phyloP scores from a whole-genome alignment of 2,113 vertebrate genomes.

The Mirounga angustirostris region DNA sequence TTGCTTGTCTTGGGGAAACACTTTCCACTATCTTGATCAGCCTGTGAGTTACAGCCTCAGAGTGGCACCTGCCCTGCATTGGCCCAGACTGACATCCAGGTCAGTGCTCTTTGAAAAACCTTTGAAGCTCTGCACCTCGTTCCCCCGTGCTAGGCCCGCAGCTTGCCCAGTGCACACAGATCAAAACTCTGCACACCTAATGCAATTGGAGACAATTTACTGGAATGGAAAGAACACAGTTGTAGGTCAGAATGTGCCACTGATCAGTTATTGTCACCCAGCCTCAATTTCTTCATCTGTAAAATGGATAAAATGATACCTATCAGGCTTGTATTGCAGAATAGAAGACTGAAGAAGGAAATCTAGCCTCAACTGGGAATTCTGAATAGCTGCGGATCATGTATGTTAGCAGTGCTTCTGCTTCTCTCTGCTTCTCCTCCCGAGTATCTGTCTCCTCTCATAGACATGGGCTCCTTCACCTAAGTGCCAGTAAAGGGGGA shows the following conservation, averaged over 20 bases:
- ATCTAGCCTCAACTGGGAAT: not conserved
- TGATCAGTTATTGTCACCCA: not conserved
- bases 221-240: not conserved
- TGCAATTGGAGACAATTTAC: not conserved
- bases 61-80: not conserved
- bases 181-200: not conserved
- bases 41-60: constrained; percentile 62
- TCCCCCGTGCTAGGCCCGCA: not conserved
- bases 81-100: not conserved
- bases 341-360: not conserved
- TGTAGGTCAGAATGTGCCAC: not conserved
- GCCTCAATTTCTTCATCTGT: not conserved
- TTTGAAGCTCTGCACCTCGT: rapidly evolving
- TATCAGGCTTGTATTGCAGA: not conserved
- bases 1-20: constrained; percentile 36
- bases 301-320: not conserved
- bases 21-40: constrained; percentile 64
- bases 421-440: not conserved
- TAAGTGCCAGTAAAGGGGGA: not conserved
- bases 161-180: rapidly evolving
- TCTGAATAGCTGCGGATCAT: not conserved
- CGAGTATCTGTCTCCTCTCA: not conserved
- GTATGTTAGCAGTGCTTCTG: not conserved
- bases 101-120: constrained; percentile 31
- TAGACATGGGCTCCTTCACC: not conserved